Base-by-base conservation (phyloP, 2,888 invertebrate genomes). In the Pecten maximus region DNA sequence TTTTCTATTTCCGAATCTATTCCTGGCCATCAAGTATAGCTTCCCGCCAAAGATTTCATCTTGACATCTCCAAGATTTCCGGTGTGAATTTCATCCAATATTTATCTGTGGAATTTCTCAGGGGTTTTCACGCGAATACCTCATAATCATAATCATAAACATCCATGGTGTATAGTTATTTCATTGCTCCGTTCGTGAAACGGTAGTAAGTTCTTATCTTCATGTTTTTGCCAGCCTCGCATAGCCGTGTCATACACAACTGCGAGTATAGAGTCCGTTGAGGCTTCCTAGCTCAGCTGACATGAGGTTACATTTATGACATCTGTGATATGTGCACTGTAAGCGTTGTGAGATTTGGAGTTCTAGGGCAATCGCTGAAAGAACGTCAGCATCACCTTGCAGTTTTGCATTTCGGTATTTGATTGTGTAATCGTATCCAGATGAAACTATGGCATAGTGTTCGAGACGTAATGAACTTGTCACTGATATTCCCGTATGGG, bases 11-110 rank as follows among this genome's bases (percentile, higher is more conserved):
- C 92, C 10, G 12, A 40, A 86, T 93, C 94, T 54, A 94, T 88
- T n/a, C 91, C 89, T 6, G 93, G 92, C 95, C 95, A 96, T 92
- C 94, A 96, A 74, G 95, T 94, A 89, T 92, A 91, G 88, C 92
- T 91, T 16, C 95, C 87, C 1, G 95, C 95, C 15, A 95, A 88
- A 16, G 87, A 50, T 90, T 96, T 96, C 94, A 95, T 95, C 40
- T 94, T 91, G 0, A 91, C 91, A 28, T 93, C 94, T 2, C 96
- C 95, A 15, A 93, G 93, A 90, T 96, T 96, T 74, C 87, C 88
- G 12, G 88, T 74, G 91, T 95, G 96, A 0, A 95, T 90, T 89
- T 89, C 48, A 88, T 92, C 89, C n/a, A 93, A 74, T 19, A 94
- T 48, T 40, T 74, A 28, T 15, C 87, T 40, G 12, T 90, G 90